Conservation (phyloP, 2,797 vertebrate genomes). For the Halcyon badia region DNA sequence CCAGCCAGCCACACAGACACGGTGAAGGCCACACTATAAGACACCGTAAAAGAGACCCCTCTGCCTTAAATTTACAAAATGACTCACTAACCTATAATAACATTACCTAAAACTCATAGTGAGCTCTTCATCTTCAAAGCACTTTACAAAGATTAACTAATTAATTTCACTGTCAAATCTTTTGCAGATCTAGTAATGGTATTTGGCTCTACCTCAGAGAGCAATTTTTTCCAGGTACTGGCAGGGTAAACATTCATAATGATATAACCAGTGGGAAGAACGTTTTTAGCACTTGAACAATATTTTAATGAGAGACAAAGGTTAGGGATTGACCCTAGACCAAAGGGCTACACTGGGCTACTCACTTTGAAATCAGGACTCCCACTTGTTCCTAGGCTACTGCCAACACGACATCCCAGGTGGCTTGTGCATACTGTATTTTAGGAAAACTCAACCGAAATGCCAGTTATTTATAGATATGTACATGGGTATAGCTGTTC, state of each 20-base stretch:
- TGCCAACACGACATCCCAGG: not conserved
- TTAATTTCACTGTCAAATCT: slow-evolving; percentile 80
- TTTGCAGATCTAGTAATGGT: slow-evolving; percentile 78
- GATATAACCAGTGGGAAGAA: slow-evolving; percentile 76
- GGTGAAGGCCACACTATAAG: not conserved
- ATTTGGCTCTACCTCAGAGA: slow-evolving; percentile 79
- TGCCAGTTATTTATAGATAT: not conserved
- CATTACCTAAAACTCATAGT: slow-evolving; percentile 76
- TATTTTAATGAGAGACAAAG: slow-evolving; percentile 52
- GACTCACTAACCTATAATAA: slow-evolving; percentile 79
- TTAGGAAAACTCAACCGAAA: not conserved
- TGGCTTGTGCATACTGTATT: not conserved
- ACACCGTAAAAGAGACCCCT: slow-evolving; percentile 14
- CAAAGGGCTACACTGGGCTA: slow-evolving; percentile 25
- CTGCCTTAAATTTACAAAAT: slow-evolving; percentile 68
- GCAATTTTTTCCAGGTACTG: slow-evolving; percentile 78
- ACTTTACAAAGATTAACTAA: slow-evolving; percentile 72
- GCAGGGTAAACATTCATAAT: slow-evolving; percentile 77
- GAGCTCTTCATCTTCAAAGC: slow-evolving; percentile 75
- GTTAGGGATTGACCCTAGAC: slow-evolving; percentile 57
- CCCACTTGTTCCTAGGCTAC: not conserved
- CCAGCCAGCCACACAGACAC: accelerated
- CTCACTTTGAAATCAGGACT: not conserved
- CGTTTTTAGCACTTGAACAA: slow-evolving; percentile 45
- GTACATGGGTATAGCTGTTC: not conserved